phyloP scores from a whole-genome alignment of 2,888 invertebrate species.

The Ferrisia virgata region DNA sequence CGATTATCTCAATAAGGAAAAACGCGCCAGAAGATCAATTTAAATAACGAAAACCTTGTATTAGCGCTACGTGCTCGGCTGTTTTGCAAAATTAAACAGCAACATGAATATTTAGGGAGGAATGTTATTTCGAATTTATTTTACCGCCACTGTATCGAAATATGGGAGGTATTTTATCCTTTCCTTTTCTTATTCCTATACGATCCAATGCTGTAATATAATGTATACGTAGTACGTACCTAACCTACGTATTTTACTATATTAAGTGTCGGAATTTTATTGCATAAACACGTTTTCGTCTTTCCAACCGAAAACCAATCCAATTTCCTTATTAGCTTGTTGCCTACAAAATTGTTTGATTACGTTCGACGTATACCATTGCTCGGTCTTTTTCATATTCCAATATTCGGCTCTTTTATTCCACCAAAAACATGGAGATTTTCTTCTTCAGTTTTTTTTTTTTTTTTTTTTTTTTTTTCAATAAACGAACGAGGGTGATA shows the following conservation, averaged over 20 bases:
- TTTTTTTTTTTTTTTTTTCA: too few species aligned
- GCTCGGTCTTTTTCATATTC: neutral
- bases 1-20: conserved; percentile 27
- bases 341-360: neutral
- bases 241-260: neutral
- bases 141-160: neutral
- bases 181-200: neutral
- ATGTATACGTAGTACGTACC: too few species aligned
- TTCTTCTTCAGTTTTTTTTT: too few species aligned
- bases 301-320: neutral
- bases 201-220: too few species aligned
- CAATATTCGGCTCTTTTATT: neutral
- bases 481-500: too few species aligned
- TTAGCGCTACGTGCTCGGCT: conserved; percentile 1
- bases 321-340: conserved; percentile 22
- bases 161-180: neutral
- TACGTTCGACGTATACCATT: neutral
- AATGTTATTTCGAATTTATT: conserved; percentile 32
- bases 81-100: conserved; percentile 26
- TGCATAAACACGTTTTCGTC: neutral
- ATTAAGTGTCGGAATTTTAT: conserved; percentile 7
- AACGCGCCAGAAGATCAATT: conserved; percentile 13
- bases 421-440: neutral
- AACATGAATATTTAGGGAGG: conserved; percentile 1
- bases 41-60: conserved; percentile 29